These are phyloP conservation scores for Chaunax sp. DNA, from an alignment of 2,797 vertebrate genomes.

Conservation along the genomic window DNA sequence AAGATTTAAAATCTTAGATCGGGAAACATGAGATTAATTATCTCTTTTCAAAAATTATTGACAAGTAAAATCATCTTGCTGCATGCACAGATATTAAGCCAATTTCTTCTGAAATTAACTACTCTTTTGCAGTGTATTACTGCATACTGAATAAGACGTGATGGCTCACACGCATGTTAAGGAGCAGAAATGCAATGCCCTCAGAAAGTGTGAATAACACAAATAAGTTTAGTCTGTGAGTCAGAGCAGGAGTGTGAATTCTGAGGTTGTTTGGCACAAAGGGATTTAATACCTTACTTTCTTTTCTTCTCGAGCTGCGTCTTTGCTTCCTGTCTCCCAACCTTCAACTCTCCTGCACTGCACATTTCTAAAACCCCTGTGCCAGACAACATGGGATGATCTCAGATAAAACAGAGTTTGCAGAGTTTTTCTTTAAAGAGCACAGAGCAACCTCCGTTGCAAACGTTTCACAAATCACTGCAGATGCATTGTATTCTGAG, in stretches of 20 bases:
- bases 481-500: conserved; percentile 38
- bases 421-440: conserved; percentile 9
- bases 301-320: conserved; percentile 21
- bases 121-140: no score
- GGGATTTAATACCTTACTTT: conserved; percentile 7
- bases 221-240: not conserved
- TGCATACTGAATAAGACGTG: no score
- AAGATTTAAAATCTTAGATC: no score
- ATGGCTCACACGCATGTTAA: not conserved
- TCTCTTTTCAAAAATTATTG: no score
- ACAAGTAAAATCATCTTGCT: no score
- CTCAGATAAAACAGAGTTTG: not conserved
- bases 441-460: not conserved
- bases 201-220: not conserved
- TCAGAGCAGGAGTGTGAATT: not conserved
- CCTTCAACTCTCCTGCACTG: not conserved
- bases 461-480: conserved; percentile 33
- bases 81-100: no score
- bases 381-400: conserved; percentile 6
- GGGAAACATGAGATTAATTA: no score
- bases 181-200: not conserved
- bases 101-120: no score
- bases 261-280: not conserved
- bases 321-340: not conserved
- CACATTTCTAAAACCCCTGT: conserved; percentile 15